A percentile compares a stretch with the other conserved stretches of the same genome.
These are phyloP conservation scores for Pluvialis apricaria DNA, from an alignment of 2,113 vertebrate genomes.

Conservation along the genomic window DNA sequence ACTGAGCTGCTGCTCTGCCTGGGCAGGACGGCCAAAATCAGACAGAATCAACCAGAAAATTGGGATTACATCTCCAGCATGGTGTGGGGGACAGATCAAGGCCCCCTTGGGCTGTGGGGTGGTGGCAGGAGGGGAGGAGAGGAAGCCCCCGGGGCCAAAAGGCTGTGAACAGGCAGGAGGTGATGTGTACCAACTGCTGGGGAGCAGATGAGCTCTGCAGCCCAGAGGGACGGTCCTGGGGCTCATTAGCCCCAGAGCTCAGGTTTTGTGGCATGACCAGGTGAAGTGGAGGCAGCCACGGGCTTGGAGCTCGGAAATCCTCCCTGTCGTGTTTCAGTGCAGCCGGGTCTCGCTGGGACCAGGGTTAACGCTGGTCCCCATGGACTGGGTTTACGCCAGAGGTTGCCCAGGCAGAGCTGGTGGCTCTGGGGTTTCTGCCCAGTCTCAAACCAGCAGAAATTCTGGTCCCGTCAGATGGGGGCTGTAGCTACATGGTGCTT, in stretches of 20 bases:
- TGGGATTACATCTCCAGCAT: background rate
- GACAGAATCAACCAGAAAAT: background rate
- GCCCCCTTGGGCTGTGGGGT: background rate
- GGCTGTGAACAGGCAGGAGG: background rate
- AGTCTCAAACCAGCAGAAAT: background rate
- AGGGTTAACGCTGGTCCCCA: background rate
- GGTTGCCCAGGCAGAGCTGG: background rate
- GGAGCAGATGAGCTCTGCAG: background rate
- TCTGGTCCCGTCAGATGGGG: background rate
- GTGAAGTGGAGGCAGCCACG: rapidly evolving
- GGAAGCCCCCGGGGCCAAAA: background rate
- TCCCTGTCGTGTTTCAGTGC: background rate
- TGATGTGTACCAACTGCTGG: background rate
- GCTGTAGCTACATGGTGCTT: no score
- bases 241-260: background rate
- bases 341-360: background rate
- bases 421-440: background rate
- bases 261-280: background rate
- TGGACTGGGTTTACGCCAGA: background rate
- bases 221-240: background rate
- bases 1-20: background rate
- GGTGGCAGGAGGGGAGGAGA: background rate
- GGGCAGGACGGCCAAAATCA: no score
- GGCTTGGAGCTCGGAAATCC: background rate
- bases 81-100: background rate